Conservation (phyloP, 2,113 vertebrate genomes). For the Bettongia penicillata region DNA sequence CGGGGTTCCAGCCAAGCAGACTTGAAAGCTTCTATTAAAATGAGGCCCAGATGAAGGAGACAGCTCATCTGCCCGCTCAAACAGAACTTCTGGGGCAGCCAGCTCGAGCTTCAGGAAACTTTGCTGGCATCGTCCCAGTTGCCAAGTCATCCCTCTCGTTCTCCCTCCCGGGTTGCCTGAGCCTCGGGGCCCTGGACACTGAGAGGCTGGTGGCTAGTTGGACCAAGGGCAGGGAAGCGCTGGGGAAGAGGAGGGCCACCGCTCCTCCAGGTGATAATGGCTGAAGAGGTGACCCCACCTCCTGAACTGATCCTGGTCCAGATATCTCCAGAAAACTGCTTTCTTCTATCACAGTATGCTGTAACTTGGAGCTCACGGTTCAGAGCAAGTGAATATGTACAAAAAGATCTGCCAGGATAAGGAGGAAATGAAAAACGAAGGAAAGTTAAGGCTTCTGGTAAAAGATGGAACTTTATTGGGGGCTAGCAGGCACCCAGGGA, state of each 20-base stretch:
- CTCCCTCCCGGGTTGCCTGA: not conserved
- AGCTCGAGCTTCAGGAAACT: constrained; percentile 63
- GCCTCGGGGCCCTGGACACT: not conserved
- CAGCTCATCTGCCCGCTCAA: constrained; percentile 77
- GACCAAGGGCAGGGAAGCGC: not conserved
- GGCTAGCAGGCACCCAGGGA: not conserved
- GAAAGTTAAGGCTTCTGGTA: too few species aligned
- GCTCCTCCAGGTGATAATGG: not conserved
- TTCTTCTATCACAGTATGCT: too few species aligned
- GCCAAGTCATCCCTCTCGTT: not conserved
- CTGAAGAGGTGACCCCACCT: not conserved
- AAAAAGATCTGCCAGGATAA: too few species aligned
- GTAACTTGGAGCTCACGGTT: too few species aligned
- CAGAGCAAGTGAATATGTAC: too few species aligned
- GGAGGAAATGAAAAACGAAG: too few species aligned
- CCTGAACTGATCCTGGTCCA: too few species aligned
- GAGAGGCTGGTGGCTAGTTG: not conserved
- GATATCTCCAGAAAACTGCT: too few species aligned
- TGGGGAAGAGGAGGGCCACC: not conserved
- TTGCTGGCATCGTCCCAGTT: not conserved
- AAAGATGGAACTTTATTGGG: too few species aligned
- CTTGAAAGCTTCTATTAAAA: constrained; percentile 80
- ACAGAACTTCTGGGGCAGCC: constrained; percentile 60
- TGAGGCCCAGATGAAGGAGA: constrained; percentile 69
- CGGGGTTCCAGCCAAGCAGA: constrained; percentile 73